phyloP scores from a whole-genome alignment of 2,888 invertebrate species.

The Nephrotoma appendiculata region DNA sequence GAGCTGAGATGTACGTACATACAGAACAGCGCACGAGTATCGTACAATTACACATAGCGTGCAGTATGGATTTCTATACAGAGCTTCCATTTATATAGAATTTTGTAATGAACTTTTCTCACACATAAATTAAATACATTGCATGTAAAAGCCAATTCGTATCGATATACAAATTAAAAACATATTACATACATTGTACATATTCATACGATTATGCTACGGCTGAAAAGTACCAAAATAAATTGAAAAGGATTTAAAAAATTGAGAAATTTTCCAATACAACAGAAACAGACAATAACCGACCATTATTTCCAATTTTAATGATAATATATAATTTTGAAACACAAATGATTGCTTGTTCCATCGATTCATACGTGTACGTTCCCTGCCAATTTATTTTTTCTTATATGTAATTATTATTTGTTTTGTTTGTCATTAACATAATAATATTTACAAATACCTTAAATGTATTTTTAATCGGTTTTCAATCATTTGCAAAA shows the following conservation, averaged over 20 bases:
- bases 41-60: not conserved
- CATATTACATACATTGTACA: no score
- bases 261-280: not conserved
- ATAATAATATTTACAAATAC: not conserved
- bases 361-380: not conserved
- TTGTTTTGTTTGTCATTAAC: not conserved
- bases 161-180: not conserved
- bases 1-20: not conserved
- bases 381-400: not conserved
- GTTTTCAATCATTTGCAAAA: not conserved
- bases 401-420: not conserved
- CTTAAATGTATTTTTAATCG: not conserved
- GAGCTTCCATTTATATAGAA: not conserved
- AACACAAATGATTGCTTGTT: not conserved
- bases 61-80: not conserved
- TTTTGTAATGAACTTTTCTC: not conserved
- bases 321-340: not conserved
- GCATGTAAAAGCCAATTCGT: not conserved
- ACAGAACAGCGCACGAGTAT: not conserved
- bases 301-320: not conserved
- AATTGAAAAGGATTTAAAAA: not conserved
- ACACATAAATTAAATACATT: not conserved
- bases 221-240: not conserved
- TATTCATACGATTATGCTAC: no score
- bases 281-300: not conserved